These are phyloP conservation scores for Drosophila nikananu DNA, from an alignment of 1,140 invertebrate species.

Conservation along the genomic window DNA sequence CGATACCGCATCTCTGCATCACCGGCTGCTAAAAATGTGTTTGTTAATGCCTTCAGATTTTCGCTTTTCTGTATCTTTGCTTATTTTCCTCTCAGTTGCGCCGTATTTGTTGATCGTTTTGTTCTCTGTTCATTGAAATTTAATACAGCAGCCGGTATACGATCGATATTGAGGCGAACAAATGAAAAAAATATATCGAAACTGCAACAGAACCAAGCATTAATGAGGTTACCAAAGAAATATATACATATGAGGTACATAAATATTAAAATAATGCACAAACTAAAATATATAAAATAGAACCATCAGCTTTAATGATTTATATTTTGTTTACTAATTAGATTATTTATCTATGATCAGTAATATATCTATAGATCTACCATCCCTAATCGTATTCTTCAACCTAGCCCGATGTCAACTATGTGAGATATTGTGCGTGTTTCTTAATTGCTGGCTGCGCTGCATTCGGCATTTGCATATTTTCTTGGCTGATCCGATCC, in stretches of 20 bases:
- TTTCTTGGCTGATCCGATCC: slow-evolving; percentile 23
- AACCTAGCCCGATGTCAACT: slow-evolving; percentile 7
- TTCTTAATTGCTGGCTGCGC: slow-evolving; percentile 29
- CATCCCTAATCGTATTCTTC: slow-evolving; percentile 1
- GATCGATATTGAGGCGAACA: slow-evolving; percentile 6
- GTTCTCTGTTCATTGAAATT: slow-evolving; percentile 67
- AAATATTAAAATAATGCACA: too few relatives aligned
- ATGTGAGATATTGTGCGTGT: slow-evolving; percentile 38
- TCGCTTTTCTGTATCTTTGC: slow-evolving; percentile 57
- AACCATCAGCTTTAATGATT: not conserved
- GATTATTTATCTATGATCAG: not conserved
- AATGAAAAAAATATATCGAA: not conserved
- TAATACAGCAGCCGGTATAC: slow-evolving; percentile 52
- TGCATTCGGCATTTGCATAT: slow-evolving; percentile 55
- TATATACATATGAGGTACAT: too few relatives aligned
- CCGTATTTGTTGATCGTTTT: slow-evolving; percentile 42
- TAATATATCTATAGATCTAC: not conserved
- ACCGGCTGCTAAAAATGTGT: slow-evolving; percentile 48
- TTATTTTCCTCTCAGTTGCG: slow-evolving; percentile 27
- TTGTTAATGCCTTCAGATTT: slow-evolving; percentile 59
- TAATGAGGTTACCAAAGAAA: too few relatives aligned
- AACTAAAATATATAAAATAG: too few relatives aligned
- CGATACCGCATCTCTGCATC: slow-evolving; percentile 11
- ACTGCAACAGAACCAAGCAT: too few relatives aligned
- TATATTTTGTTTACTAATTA: not conserved